phyloP scores from a whole-genome alignment of 2,113 vertebrate genomes.

The mouse (Mus musculus) region DNA sequence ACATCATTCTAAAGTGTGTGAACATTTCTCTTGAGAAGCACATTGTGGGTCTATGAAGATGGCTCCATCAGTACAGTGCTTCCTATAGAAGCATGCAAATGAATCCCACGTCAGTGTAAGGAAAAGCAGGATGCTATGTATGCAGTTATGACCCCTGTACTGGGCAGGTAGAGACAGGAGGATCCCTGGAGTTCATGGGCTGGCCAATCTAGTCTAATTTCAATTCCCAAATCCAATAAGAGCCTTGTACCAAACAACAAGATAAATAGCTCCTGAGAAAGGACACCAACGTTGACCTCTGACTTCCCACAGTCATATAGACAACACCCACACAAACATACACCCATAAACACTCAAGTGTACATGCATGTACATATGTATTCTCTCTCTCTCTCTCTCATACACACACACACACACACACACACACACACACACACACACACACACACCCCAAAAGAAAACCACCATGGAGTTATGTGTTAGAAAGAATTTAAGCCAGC shows the following conservation, averaged over 20 bases:
- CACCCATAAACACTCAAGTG: not conserved
- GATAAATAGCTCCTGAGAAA: not conserved
- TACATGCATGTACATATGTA: not conserved
- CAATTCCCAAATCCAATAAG: not conserved
- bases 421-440: not conserved
- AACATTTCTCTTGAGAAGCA: conserved; percentile 33
- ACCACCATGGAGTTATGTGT: not conserved
- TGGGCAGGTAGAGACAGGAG: not conserved
- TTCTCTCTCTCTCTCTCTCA: not conserved
- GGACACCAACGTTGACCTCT: not conserved
- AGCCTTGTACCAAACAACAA: not conserved
- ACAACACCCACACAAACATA: not conserved
- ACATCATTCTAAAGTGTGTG: not conserved
- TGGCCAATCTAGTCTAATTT: not conserved
- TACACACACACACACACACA: too few species aligned
- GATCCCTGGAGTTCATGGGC: not conserved
- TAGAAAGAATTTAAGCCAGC: not conserved
- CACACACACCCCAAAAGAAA: not conserved
- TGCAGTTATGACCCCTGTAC: not conserved
- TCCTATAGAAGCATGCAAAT: not conserved
- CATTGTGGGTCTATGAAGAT: not conserved
- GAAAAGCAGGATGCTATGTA: not conserved
- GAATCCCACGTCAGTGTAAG: not conserved
- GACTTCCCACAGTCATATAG: not conserved
- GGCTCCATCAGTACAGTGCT: not conserved